Conservation (phyloP, 2,797 vertebrate genomes). For the Typhlichthys subterraneus region DNA sequence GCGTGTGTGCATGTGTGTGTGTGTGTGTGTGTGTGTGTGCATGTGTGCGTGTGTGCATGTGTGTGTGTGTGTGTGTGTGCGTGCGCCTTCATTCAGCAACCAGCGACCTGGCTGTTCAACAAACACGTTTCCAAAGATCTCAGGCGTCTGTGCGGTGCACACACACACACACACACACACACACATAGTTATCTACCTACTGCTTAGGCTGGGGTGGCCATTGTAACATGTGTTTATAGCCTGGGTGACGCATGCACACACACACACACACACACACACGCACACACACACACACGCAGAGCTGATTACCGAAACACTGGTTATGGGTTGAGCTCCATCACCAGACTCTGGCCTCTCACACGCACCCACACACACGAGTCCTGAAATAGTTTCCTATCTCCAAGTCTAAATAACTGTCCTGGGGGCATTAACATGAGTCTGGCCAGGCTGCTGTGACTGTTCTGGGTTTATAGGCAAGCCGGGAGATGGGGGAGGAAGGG, state of each 20-base stretch:
- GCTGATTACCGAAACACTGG: too few species aligned
- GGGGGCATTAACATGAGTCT: slow-evolving; percentile 51
- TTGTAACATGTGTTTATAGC: too few species aligned
- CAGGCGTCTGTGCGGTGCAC: slow-evolving; percentile 18
- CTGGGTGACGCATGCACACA: slow-evolving; percentile 1
- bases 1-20: slow-evolving; percentile 10
- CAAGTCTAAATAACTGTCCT: slow-evolving; percentile 68
- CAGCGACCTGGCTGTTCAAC: slow-evolving; percentile 25
- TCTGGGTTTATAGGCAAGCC: slow-evolving; percentile 40
- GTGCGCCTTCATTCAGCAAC: slow-evolving; percentile 23
- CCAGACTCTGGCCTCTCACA: slow-evolving; percentile 26
- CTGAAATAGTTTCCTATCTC: slow-evolving; percentile 70
- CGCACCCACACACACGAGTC: slow-evolving; percentile 43
- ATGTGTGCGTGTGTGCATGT: too few species aligned
- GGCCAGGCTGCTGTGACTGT: slow-evolving; percentile 51
- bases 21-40: slow-evolving; percentile 13
- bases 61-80: slow-evolving; percentile 12
- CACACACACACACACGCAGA: slow-evolving; percentile 36
- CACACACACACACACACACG: slow-evolving; percentile 36
- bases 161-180: slow-evolving; percentile 15
- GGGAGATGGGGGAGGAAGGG: slow-evolving; percentile 9
- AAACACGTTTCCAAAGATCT: slow-evolving; percentile 14
- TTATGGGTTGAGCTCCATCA: not conserved
- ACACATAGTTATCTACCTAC: not conserved
- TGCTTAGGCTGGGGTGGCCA: too few species aligned